Percentiles rank a stretch among this genome's conserved stretches.
These are phyloP conservation scores for Hydrozoanthus tunicans DNA, from an alignment of 64 coral and sea anemone species.

Conservation along the genomic window DNA sequence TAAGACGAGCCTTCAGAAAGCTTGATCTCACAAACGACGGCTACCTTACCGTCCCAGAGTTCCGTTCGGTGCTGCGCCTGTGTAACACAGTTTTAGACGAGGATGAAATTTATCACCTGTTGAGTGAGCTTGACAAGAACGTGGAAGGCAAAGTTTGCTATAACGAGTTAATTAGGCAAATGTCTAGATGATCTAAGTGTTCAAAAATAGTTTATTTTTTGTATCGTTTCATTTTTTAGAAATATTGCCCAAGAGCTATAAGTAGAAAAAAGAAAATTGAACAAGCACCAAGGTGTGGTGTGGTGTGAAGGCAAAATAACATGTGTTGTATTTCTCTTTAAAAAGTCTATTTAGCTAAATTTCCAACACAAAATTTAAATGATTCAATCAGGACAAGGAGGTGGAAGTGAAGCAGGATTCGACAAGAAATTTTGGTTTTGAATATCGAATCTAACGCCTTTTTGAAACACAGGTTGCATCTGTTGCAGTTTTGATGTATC, in stretches of 20 bases:
- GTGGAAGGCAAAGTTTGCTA: slow-evolving; percentile 63
- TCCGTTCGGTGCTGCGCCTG: slow-evolving; percentile 86
- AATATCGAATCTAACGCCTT: too few relatives aligned
- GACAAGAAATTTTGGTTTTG: too few relatives aligned
- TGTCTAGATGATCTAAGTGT: slow-evolving; percentile 35
- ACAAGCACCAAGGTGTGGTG: too few relatives aligned
- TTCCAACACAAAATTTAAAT: too few relatives aligned
- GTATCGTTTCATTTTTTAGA: not conserved
- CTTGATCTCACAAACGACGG: slow-evolving; percentile 88
- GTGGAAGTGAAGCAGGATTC: too few relatives aligned
- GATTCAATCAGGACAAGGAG: too few relatives aligned
- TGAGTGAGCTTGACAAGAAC: slow-evolving; percentile 85
- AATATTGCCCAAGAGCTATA: not conserved
- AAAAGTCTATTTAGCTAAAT: too few relatives aligned
- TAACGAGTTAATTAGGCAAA: slow-evolving; percentile 73
- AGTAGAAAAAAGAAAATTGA: too few relatives aligned
- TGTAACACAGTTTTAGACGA: slow-evolving; percentile 88
- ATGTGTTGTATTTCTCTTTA: too few relatives aligned
- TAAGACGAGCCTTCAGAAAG: slow-evolving; percentile 89
- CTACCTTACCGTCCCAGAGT: slow-evolving; percentile 87
- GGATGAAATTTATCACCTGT: slow-evolving; percentile 94
- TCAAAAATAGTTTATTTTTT: not conserved
- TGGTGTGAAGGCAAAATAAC: too few relatives aligned
- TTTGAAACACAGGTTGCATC: too few relatives aligned
- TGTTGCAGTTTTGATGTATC: too few relatives aligned